Evolutionary conservation across 2,113 vertebrate genomes (phyloP), one percentile per base, ranked within the genome.

Genomic region (Hipposideros armiger): DNA sequence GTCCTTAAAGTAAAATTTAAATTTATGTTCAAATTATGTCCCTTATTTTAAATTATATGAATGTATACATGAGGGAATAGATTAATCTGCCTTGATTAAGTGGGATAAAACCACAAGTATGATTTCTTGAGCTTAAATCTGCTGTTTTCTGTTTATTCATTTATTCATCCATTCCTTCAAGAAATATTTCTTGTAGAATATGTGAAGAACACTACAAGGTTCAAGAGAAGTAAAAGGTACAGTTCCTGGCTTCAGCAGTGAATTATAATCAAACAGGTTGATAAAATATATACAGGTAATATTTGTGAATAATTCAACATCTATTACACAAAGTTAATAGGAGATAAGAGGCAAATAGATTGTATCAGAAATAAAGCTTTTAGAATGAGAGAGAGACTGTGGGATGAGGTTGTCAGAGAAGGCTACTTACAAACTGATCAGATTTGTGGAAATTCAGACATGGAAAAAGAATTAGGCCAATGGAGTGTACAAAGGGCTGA

Each of bases 31-130:
- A 95, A 54, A 90, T 93, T 87, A 58, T 36, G 19, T 40, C 28
- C 36, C 36, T 56, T 58, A 96, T 69, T 95, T 95, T 88, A 91
- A 72, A 78, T 64, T 87, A 52, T 69, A 76, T 56, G 58, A 94
- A 72, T 54, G 60, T 95, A 76, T 52, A 52, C 22, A 93, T 45
- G 7, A 82, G 2, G n/a, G 60, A 32, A 82, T 70, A 89, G 17
- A 73, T 56, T 36, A 83, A 90, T n/a, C 90, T 60, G 77, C 7
- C 32, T 96, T 3, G 47, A 69, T 50, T 73, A 86, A 42, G 22
- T 74, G 54, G 45, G 11, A 7, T 22, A 67, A 66, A 70, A 30
- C 40, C 77, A 69, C 40, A 83, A 70, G 73, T 69, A 11, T 84
- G 81, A 80, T 83, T 95, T 85, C 42, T 87, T 40, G 32, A 94